Conservation (phyloP, 2,888 invertebrate genomes). For the Andricus quercusramuli region DNA sequence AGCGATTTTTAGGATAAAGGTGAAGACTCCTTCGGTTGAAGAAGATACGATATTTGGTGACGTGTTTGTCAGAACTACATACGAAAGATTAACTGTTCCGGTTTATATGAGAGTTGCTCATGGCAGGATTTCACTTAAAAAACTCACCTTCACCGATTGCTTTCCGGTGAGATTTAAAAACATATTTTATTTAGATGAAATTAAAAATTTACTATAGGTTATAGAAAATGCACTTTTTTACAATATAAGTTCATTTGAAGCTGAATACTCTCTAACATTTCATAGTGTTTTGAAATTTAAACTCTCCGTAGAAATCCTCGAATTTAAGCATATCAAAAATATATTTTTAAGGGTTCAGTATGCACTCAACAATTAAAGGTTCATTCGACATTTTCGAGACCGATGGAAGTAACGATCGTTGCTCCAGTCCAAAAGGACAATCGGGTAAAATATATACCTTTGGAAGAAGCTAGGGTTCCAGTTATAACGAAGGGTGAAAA, state of each 20-base stretch:
- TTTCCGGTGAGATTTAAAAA: conserved; percentile 86
- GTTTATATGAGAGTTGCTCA: conserved; percentile 87
- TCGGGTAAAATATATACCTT: conserved; percentile 74
- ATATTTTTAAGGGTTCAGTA: conserved; percentile 85
- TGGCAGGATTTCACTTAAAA: conserved; percentile 83
- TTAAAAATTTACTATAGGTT: neutral
- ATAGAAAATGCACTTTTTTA: too few relatives aligned
- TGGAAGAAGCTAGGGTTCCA: conserved; percentile 69
- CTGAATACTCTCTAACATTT: too few relatives aligned
- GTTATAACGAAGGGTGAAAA: conserved; percentile 76
- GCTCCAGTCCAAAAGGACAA: conserved; percentile 80
- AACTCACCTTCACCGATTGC: conserved; percentile 86
- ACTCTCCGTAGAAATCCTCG: neutral
- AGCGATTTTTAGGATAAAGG: conserved; percentile 86
- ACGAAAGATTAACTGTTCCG: conserved; percentile 85
- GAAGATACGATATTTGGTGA: conserved; percentile 85
- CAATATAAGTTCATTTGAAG: too few relatives aligned
- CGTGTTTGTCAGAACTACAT: conserved; percentile 86
- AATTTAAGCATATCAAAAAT: neutral
- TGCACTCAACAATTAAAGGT: conserved; percentile 88
- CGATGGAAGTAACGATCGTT: conserved; percentile 88
- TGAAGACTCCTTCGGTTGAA: conserved; percentile 85
- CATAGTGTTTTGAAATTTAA: too few relatives aligned
- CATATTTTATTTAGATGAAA: neutral
- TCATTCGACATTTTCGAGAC: conserved; percentile 89